These are phyloP conservation scores for Calycopis cecrops DNA, from an alignment of 1,140 invertebrate species.

Conservation along the genomic window DNA sequence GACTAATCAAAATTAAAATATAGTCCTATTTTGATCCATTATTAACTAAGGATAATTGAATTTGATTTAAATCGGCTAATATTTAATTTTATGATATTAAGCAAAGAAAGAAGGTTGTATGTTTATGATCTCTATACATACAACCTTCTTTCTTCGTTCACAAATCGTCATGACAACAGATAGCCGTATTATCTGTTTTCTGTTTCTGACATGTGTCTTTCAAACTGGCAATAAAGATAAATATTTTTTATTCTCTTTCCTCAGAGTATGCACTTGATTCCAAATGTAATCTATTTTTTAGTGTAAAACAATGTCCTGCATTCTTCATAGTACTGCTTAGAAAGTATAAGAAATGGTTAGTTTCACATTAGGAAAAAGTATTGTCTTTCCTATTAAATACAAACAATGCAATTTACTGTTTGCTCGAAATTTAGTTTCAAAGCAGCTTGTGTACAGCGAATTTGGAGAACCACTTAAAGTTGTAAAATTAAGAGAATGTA, in stretches of 20 bases:
- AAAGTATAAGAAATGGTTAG: constrained; percentile 7
- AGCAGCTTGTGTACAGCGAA: constrained; percentile 80
- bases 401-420: constrained; percentile 13
- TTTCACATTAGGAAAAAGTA: constrained; percentile 10
- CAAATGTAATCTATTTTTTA: not conserved
- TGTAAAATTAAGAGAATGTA: constrained; percentile 76
- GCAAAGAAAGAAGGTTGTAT: too few species aligned
- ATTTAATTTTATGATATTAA: too few species aligned
- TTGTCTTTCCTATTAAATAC: constrained; percentile 7
- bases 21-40: too few species aligned
- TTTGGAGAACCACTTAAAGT: constrained; percentile 87
- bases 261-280: too few species aligned
- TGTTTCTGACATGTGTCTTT: not conserved
- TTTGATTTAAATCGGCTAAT: too few species aligned
- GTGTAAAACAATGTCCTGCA: not conserved
- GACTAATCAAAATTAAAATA: too few species aligned
- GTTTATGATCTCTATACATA: too few species aligned
- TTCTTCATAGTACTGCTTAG: not conserved
- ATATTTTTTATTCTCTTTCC: too few species aligned
- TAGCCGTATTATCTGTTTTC: not conserved
- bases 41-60: too few species aligned
- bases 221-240: not conserved
- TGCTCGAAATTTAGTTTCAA: constrained; percentile 55
- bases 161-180: too few species aligned
- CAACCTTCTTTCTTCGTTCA: too few species aligned